Evolutionary conservation across 1,140 invertebrate species (phyloP).

Genomic region (Tetramorium parvispinum): DNA sequence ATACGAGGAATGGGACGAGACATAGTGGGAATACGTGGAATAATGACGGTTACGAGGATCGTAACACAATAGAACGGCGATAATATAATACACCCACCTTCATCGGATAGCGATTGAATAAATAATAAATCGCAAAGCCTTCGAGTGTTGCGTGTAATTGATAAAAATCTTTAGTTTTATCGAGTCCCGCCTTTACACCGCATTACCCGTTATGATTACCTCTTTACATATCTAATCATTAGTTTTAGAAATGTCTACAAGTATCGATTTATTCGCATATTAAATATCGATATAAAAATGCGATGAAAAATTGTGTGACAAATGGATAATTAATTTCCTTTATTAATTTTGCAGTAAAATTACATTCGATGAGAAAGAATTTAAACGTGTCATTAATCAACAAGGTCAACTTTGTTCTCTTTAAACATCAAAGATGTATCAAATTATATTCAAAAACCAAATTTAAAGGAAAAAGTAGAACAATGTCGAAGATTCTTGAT

Average conservation of each 20-base stretch:
- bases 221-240: not conserved
- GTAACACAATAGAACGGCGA: conserved; percentile 17
- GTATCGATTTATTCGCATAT: not conserved
- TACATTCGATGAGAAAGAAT: not conserved
- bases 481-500: not conserved
- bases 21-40: conserved; percentile 42
- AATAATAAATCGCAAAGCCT: conserved; percentile 37
- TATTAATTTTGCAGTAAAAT: not conserved
- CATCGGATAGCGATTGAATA: conserved; percentile 22
- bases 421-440: not conserved
- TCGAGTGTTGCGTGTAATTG: not conserved
- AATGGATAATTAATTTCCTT: not conserved
- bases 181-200: not conserved
- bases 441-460: not conserved
- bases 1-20: conserved; percentile 18
- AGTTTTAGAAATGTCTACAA: not conserved
- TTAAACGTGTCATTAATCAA: not conserved
- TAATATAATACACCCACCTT: conserved; percentile 19
- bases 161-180: conserved; percentile 25
- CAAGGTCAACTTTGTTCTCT: not conserved
- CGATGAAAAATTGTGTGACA: not conserved
- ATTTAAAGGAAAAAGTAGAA: not conserved
- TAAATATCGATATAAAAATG: not conserved
- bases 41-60: conserved; percentile 22
- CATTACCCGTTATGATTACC: not conserved